phyloP scores from a whole-genome alignment of 2,797 vertebrate genomes.

The Euthynnus affinis region DNA sequence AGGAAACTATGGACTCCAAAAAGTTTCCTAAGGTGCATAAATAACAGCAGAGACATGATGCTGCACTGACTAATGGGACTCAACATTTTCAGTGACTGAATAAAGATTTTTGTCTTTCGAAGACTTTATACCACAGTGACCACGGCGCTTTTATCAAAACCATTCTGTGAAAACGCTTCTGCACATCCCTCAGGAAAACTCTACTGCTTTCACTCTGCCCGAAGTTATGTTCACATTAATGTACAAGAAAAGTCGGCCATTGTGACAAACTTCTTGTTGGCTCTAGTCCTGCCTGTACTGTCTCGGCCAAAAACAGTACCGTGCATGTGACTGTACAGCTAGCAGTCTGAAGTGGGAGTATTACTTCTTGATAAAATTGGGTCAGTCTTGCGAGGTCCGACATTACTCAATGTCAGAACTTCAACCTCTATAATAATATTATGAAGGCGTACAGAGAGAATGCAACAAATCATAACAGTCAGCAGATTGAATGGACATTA shows the following conservation, averaged over 20 bases:
- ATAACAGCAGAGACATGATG: neutral
- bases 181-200: neutral
- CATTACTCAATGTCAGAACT: neutral
- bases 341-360: no score
- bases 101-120: neutral
- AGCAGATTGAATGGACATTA: neutral
- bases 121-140: neutral
- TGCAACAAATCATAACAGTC: neutral
- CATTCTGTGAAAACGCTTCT: slow-evolving; percentile 4
- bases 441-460: neutral
- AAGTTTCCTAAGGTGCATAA: neutral
- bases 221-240: neutral
- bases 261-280: no score
- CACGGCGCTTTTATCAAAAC: neutral
- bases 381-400: neutral
- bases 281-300: neutral
- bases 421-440: neutral
- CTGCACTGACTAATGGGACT: neutral
- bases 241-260: slow-evolving; percentile 1
- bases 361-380: no score
- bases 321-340: no score
- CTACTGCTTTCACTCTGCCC: neutral
- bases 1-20: neutral
- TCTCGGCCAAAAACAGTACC: neutral
- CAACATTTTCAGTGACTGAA: neutral